These are phyloP conservation scores for Puffinus mauretanicus DNA, from an alignment of 2,113 vertebrate species.

Conservation along the genomic window DNA sequence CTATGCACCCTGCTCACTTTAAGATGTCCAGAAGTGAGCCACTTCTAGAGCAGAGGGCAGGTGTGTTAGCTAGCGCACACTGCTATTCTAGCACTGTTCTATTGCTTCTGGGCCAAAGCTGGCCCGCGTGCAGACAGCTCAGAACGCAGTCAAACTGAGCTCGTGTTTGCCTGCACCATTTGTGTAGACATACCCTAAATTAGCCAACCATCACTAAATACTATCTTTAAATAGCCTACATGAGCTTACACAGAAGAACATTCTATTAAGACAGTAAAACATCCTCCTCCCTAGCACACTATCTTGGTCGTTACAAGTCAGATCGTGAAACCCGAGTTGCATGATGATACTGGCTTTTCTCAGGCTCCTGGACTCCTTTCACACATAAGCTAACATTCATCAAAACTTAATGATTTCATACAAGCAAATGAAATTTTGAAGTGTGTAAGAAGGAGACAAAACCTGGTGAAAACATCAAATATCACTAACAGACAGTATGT, in stretches of 20 bases:
- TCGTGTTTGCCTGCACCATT: background rate
- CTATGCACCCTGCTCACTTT: background rate
- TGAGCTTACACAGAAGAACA: slow-evolving; percentile 38
- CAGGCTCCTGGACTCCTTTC: background rate
- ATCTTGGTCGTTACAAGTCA: slow-evolving; percentile 19
- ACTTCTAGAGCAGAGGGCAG: background rate
- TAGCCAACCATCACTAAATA: slow-evolving; percentile 12
- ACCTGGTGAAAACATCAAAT: background rate
- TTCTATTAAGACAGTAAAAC: slow-evolving; percentile 29
- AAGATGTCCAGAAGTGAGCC: background rate
- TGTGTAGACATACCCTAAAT: slow-evolving; percentile 26
- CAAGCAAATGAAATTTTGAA: background rate
- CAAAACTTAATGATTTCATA: background rate
- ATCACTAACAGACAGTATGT: background rate
- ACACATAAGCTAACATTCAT: background rate
- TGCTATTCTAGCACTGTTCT: background rate
- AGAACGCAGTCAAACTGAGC: background rate
- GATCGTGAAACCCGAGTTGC: background rate
- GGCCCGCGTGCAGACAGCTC: background rate
- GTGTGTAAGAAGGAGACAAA: background rate
- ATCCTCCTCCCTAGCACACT: slow-evolving; percentile 25
- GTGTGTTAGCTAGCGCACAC: too few relatives aligned
- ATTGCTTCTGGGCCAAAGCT: background rate
- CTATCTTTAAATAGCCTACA: slow-evolving; percentile 44
- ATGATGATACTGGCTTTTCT: background rate